Evolutionary conservation across 2,888 invertebrate genomes (phyloP).

Genomic region (Anoplius nigerrimus): DNA sequence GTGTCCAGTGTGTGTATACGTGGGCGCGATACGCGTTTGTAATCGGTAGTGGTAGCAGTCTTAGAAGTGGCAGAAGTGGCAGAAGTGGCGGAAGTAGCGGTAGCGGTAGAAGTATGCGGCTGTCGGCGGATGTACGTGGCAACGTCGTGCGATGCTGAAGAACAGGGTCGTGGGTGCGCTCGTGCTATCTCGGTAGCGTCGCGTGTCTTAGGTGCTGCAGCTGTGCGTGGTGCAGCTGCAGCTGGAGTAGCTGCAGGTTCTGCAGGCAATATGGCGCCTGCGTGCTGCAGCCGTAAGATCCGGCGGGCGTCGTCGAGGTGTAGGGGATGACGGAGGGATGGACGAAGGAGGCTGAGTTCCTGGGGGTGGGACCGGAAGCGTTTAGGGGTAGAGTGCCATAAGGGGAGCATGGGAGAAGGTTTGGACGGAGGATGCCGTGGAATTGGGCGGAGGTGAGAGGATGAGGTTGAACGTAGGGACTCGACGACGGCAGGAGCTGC

Average conservation of each 20-base stretch:
- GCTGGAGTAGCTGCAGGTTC: slow-evolving; percentile 59
- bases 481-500: slow-evolving; percentile 65
- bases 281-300: slow-evolving; percentile 34
- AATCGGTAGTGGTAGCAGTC: background rate
- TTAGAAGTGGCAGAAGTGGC: background rate
- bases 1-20: slow-evolving; percentile 36
- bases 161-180: slow-evolving; percentile 11
- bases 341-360: slow-evolving; percentile 44
- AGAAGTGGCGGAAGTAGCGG: slow-evolving; percentile 1
- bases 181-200: slow-evolving; percentile 69
- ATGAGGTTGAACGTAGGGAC: slow-evolving; percentile 70
- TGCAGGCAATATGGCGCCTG: slow-evolving; percentile 57
- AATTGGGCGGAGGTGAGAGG: slow-evolving; percentile 68
- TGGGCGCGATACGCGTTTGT: slow-evolving; percentile 25
- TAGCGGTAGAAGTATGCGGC: background rate
- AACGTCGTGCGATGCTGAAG: slow-evolving; percentile 1
- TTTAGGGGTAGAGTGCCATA: slow-evolving; percentile 23
- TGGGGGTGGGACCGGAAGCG: slow-evolving; percentile 10
- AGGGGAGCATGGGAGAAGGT: slow-evolving; percentile 32
- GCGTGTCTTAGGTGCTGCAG: slow-evolving; percentile 65
- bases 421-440: slow-evolving; percentile 59
- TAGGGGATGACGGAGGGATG: slow-evolving; percentile 54
- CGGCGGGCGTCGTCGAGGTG: slow-evolving; percentile 20
- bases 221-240: slow-evolving; percentile 62
- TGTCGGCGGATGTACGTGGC: slow-evolving; percentile 27